These are phyloP conservation scores for Melanerpes aurifrons DNA, from an alignment of 2,113 vertebrate species.

Conservation along the genomic window DNA sequence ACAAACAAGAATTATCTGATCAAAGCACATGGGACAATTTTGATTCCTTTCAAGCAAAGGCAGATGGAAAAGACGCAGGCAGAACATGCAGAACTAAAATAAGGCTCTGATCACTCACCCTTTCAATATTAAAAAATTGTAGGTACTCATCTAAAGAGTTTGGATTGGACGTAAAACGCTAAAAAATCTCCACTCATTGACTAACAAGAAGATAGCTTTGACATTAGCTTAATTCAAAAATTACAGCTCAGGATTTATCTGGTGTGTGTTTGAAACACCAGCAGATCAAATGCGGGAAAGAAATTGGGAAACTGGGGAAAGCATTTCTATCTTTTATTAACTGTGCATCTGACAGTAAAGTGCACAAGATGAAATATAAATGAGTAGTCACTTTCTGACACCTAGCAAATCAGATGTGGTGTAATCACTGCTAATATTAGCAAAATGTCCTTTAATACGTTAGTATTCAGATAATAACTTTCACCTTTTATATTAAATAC, in stretches of 20 bases:
- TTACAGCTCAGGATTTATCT: conserved; percentile 11
- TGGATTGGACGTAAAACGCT: conserved; percentile 4
- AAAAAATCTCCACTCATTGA: conserved; percentile 29
- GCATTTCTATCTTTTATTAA: not conserved
- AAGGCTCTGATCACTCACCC: not conserved
- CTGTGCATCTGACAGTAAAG: conserved; percentile 8
- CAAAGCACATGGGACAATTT: not conserved
- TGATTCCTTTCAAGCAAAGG: not conserved
- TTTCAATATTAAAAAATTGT: not conserved
- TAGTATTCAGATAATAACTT: conserved; percentile 21
- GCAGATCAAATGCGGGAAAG: conserved; percentile 19
- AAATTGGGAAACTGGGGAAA: not conserved
- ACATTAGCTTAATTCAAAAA: conserved; percentile 62
- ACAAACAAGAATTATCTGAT: not conserved
- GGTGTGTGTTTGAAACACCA: conserved; percentile 36
- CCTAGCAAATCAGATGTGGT: conserved; percentile 19
- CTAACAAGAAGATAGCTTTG: conserved; percentile 17
- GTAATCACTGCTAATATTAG: conserved; percentile 42
- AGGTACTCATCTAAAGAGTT: not conserved
- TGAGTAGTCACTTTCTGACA: conserved; percentile 2
- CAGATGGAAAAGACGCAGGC: not conserved
- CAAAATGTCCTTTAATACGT: conserved; percentile 26
- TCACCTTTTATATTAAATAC: conserved; percentile 34
- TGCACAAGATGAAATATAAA: conserved; percentile 16
- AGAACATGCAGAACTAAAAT: not conserved